Evolutionary conservation across 2,797 vertebrate species (phyloP), one percentile per base, ranked within the genome.

Genomic region (Tinamus major): DNA sequence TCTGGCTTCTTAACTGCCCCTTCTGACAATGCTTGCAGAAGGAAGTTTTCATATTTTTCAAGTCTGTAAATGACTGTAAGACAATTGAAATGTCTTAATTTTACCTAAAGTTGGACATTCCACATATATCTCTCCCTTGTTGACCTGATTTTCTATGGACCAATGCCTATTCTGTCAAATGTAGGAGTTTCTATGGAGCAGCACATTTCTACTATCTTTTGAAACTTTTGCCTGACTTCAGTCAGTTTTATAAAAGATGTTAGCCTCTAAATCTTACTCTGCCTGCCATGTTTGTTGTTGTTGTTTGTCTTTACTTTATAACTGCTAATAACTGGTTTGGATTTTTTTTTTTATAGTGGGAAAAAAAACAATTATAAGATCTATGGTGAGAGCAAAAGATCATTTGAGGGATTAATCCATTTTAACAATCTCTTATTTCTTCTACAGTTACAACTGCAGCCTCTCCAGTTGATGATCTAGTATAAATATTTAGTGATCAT

Each of bases 271-370:
- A 48, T 68, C n/a, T 33, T 89, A 8, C 9, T 29, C 1, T 62
- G 33, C 9, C 6, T 68, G 19, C 5, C 13, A 7, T 27, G 8
- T 7, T 86, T 35, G 21, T 17, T 51, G 7, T 49, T 49, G 20
- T 27, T 26, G 14, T 53, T 82, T 92, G 16, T 48, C 48, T 53
- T 76, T 6, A 39, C 23, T 18, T 87, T 33, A 65, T 77, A 27
- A 12, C 9, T 64, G 8, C 1, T 13, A 37, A 23, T 48, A 68
- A 68, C 14, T 79, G 42, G 33, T 44, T 72, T 0, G 0, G 2
- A 23, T 21, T 46, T 29, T 3, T 3, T 29, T 79, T 79, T 55
- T 70, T 49, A 26, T 14, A 27, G 5, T 29, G n/a, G 8, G 56
- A n/a, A 23, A 61, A 63, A 21, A 44, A 64, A 64, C 21, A 48